Percentiles rank a stretch among this genome's conserved stretches.
These are phyloP conservation scores for Solenodon paradoxus DNA, from an alignment of 2,113 vertebrate genomes.

Conservation along the genomic window DNA sequence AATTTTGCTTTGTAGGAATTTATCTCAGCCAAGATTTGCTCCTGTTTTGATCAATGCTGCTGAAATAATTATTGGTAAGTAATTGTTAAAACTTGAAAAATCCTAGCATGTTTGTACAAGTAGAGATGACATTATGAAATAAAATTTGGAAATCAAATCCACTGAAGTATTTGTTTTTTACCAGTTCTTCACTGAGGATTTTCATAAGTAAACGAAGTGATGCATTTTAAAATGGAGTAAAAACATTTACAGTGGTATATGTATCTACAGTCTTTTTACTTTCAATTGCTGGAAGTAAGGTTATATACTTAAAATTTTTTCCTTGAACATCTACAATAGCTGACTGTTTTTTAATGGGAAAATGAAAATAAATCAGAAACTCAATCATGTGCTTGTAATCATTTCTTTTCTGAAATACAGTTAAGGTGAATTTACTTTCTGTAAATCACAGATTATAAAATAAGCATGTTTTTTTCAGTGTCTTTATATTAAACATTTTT, in stretches of 20 bases:
- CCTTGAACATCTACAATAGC: neutral
- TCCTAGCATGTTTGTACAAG: neutral
- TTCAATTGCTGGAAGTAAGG: neutral
- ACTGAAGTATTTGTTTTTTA: neutral
- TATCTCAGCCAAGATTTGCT: slow-evolving; percentile 92
- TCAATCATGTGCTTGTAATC: neutral
- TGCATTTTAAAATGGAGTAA: neutral
- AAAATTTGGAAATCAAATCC: neutral
- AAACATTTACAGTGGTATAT: no score
- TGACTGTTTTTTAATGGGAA: neutral
- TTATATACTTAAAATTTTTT: neutral
- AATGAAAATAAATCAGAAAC: neutral
- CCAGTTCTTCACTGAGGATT: neutral
- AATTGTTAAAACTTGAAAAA: neutral
- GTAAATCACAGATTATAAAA: slow-evolving; percentile 27
- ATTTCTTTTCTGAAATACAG: slow-evolving; percentile 14
- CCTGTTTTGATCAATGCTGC: slow-evolving; percentile 88
- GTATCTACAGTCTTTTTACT: neutral
- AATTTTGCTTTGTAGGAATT: slow-evolving; percentile 84
- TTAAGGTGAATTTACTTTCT: neutral
- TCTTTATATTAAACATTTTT: slow-evolving; percentile 11
- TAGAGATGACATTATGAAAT: neutral
- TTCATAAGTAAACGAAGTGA: neutral
- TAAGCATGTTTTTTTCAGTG: neutral
- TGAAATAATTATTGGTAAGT: slow-evolving; percentile 92